phyloP scores from a whole-genome alignment of 2,113 vertebrate genomes.

The Zeus faber region DNA sequence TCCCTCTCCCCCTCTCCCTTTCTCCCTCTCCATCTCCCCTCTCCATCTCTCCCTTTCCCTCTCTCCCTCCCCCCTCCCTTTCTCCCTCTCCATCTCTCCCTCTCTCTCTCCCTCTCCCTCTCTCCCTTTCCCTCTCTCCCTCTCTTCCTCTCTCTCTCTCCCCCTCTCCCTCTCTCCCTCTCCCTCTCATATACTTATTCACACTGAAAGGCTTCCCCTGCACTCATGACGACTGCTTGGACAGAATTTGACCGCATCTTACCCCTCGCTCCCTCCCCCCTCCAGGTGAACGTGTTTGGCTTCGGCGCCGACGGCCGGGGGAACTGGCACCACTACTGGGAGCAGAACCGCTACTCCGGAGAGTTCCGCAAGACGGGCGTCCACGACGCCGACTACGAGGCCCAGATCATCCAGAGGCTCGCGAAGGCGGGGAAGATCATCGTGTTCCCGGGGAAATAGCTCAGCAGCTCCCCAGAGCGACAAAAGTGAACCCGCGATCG shows the following conservation, averaged over 20 bases:
- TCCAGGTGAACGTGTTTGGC: constrained; percentile 94
- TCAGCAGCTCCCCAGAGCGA: background rate
- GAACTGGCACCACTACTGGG: constrained; percentile 99
- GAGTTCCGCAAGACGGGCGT: constrained; percentile 97
- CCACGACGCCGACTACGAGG: constrained; percentile 94
- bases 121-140: background rate
- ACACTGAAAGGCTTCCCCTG: background rate
- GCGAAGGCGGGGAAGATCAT: constrained; percentile 89
- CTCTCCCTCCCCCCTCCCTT: background rate
- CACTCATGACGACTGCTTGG: background rate
- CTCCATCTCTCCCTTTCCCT: background rate
- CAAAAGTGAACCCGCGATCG: too few relatives aligned
- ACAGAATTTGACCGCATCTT: background rate
- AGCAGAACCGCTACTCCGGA: constrained; percentile 94
- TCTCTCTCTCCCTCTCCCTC: background rate
- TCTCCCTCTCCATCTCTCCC: background rate
- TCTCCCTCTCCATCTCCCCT: background rate
- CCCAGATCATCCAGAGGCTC: constrained; percentile 89
- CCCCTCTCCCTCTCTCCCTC: background rate
- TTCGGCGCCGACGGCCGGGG: constrained; percentile 93
- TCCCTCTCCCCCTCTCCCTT: background rate
- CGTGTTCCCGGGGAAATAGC: constrained; percentile 90
- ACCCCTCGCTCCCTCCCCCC: background rate
- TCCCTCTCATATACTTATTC: background rate
- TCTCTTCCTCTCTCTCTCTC: background rate